Conservation (phyloP, 2,888 invertebrate species). For the Acronicta psi region DNA sequence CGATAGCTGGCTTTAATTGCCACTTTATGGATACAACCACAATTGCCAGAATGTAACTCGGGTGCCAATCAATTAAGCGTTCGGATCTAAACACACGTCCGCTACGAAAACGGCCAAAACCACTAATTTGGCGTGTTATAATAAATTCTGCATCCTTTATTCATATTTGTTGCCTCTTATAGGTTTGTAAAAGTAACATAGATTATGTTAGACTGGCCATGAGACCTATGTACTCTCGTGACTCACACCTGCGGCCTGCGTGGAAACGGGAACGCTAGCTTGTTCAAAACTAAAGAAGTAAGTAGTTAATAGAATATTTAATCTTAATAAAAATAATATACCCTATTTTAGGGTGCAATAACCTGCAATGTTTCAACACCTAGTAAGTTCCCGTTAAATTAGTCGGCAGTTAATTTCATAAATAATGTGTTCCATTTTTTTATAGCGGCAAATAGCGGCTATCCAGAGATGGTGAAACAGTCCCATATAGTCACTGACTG, state of each 20-base stretch:
- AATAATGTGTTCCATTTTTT: too few relatives aligned
- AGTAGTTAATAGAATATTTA: too few relatives aligned
- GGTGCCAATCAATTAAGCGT: constrained; percentile 37
- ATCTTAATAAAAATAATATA: too few relatives aligned
- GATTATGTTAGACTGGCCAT: constrained; percentile 29
- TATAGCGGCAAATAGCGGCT: too few relatives aligned
- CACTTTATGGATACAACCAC: constrained; percentile 16
- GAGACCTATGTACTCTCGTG: constrained; percentile 8
- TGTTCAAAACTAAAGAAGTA: neutral
- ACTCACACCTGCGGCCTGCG: constrained; percentile 8
- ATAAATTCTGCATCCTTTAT: constrained; percentile 46
- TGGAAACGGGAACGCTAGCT: neutral
- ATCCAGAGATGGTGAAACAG: too few relatives aligned
- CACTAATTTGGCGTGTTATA: constrained; percentile 19
- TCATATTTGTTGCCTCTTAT: constrained; percentile 37
- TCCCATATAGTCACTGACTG: too few relatives aligned
- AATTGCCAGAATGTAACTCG: constrained; percentile 18
- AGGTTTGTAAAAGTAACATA: constrained; percentile 42
- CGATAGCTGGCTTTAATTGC: constrained; percentile 33
- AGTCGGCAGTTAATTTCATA: too few relatives aligned
- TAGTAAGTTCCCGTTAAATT: too few relatives aligned
- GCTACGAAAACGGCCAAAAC: constrained; percentile 30
- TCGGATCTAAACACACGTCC: constrained; percentile 21
- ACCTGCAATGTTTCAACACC: too few relatives aligned
- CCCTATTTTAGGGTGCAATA: too few relatives aligned